Base-by-base conservation (phyloP, 2,888 invertebrate species). In the Volucella inflata region DNA sequence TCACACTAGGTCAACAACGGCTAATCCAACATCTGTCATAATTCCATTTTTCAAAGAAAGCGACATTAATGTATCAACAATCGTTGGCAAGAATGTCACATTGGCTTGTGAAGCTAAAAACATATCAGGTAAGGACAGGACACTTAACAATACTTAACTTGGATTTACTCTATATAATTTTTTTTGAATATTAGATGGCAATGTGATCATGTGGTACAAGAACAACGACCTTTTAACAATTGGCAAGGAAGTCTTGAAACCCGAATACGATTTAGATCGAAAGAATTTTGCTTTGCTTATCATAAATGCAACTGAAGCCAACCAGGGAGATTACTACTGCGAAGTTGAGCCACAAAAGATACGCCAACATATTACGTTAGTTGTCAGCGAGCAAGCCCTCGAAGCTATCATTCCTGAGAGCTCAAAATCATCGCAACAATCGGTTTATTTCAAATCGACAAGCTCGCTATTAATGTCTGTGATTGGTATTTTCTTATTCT, bases 361-460 rank as follows among this genome's bases (percentile, higher is more conserved):
- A 8, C 53, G 40, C 10, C 38, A 88, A 10, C 74, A 84, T 38
- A 89, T 84, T 1, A 88, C 88, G 17, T 82, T 90, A 36, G 17
- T 75, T 4, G 77, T 89, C 9, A 77, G 59, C 16, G 81, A 81
- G 21, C 88, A 88, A 21, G 87, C 89, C 30, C 65, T 89, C 50
- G 90, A 90, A 38, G 88, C 88, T 57, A 89, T 89, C 12, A 83
- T 87, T 8, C 89, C 90, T 17, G 90, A 90, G 79, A 90, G 89
- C 75, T 89, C 90, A 2, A 89, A 50, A 9, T 90, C 90, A 0
- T 87, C 87, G 8, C 87, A 87, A 16, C 76, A 85, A 0, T 81
- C 81, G 16, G 36, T 81, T 10, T 17, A 81, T 14, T 68, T 64
- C 16, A 72, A 53, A 4, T 40, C 65, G 14, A 55, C 50, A 71